These are phyloP conservation scores for Mactra quadrangularis DNA, from an alignment of 1,140 invertebrate genomes.

Conservation along the genomic window DNA sequence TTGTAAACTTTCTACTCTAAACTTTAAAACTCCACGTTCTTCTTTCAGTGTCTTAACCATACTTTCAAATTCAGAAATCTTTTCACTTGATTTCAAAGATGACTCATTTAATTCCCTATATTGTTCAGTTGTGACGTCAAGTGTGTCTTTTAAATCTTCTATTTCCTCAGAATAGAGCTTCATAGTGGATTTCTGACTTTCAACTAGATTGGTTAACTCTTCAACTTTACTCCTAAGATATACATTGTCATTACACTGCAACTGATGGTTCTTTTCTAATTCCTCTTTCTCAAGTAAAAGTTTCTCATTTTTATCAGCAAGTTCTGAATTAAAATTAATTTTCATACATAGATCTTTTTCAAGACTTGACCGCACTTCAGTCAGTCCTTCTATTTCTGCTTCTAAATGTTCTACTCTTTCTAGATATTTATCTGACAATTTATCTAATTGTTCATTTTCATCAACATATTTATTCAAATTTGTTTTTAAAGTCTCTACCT, in stretches of 20 bases:
- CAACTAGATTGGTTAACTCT: no score
- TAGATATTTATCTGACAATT: no score
- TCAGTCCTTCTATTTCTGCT: no score
- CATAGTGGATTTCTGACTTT: not conserved
- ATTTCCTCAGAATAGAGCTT: slow-evolving; percentile 14
- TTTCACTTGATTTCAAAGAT: not conserved
- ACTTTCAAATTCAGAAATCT: not conserved
- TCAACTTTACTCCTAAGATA: no score
- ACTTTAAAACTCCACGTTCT: not conserved
- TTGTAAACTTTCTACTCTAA: not conserved
- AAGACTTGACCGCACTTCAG: no score
- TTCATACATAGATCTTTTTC: not conserved
- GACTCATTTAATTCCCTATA: slow-evolving; percentile 4
- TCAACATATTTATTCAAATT: no score
- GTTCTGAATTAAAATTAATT: not conserved
- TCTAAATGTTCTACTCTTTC: no score
- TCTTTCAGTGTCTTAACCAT: slow-evolving; percentile 5
- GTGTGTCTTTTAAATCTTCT: slow-evolving; percentile 18
- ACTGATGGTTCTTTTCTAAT: no score
- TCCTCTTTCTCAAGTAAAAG: no score
- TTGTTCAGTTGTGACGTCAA: slow-evolving; percentile 6
- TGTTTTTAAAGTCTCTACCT: no score
- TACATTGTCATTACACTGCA: no score
- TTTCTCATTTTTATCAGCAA: not conserved
- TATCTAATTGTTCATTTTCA: no score